Conservation (phyloP, 2,888 invertebrate species). For the Eupithecia exiguata region DNA sequence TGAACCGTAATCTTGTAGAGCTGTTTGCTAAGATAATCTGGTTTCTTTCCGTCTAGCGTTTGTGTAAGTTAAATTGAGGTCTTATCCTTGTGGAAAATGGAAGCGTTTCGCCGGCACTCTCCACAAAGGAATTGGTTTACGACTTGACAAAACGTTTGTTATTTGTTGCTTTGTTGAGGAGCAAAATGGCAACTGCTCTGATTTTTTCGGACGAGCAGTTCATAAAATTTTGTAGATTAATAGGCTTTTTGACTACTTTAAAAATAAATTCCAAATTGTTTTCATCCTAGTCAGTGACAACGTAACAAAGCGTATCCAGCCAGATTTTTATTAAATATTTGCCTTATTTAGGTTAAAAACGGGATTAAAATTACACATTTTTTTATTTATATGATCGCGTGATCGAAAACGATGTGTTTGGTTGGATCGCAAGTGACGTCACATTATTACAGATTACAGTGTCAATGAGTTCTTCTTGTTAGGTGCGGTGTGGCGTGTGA, state of each 20-base stretch:
- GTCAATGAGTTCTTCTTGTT: too few species aligned
- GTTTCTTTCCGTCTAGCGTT: conserved; percentile 36
- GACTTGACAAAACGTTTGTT: conserved; percentile 12
- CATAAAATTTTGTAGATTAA: conserved; percentile 3
- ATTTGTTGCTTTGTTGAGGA: conserved; percentile 5
- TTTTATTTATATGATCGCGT: too few species aligned
- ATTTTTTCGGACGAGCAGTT: background rate
- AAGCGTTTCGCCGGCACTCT: conserved; percentile 2
- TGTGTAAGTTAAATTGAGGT: conserved; percentile 16
- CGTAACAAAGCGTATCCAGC: too few species aligned
- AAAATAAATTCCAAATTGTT: too few species aligned
- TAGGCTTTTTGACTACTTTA: background rate
- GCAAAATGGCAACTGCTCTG: conserved; percentile 2
- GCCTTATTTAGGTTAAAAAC: too few species aligned
- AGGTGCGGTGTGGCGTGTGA: too few species aligned
- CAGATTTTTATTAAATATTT: too few species aligned
- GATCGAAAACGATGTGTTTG: too few species aligned
- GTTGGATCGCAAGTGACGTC: too few species aligned
- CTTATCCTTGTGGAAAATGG: conserved; percentile 13
- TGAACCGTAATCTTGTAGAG: background rate
- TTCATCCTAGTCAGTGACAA: too few species aligned
- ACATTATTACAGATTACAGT: too few species aligned
- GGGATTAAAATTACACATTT: too few species aligned
- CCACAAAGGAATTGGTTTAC: conserved; percentile 11
- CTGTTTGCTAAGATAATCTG: conserved; percentile 28